Evolutionary conservation across 1,140 invertebrate genomes (phyloP).

Genomic region (Ruditapes philippinarum): DNA sequence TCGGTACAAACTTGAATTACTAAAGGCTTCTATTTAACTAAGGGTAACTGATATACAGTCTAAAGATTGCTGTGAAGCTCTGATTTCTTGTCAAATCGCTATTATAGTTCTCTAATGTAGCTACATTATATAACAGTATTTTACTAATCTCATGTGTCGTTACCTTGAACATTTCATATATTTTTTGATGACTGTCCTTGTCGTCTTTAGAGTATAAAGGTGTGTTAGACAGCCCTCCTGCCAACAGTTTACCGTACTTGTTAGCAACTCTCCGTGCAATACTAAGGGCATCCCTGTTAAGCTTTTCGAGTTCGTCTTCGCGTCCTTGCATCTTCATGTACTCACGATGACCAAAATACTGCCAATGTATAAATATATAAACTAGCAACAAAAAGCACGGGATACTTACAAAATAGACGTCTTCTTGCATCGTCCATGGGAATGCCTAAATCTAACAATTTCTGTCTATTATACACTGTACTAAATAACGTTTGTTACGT

Average conservation of each 20-base stretch:
- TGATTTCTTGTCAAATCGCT: too few relatives aligned
- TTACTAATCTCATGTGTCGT: too few relatives aligned
- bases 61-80: too few relatives aligned
- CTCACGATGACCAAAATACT: conserved; percentile 84
- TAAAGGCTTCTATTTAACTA: too few relatives aligned
- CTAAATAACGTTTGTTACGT: too few relatives aligned
- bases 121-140: too few relatives aligned
- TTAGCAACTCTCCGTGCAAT: conserved; percentile 82
- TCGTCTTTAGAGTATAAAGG: conserved; percentile 74
- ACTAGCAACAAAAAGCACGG: background rate
- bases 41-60: too few relatives aligned
- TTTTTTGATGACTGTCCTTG: conserved; percentile 39
- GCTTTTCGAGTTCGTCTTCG: conserved; percentile 80
- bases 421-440: background rate
- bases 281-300: conserved; percentile 80
- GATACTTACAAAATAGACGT: background rate
- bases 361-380: background rate
- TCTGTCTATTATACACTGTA: too few relatives aligned
- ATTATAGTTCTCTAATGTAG: too few relatives aligned
- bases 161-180: conserved; percentile 77
- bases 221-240: conserved; percentile 82
- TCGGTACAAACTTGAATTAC: too few relatives aligned
- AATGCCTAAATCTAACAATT: background rate
- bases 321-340: conserved; percentile 78
- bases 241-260: conserved; percentile 79